Percentiles rank a stretch among this genome's conserved stretches.
These are phyloP conservation scores for Portunus trituberculatus DNA, from an alignment of 1,140 invertebrate species.

Conservation along the genomic window DNA sequence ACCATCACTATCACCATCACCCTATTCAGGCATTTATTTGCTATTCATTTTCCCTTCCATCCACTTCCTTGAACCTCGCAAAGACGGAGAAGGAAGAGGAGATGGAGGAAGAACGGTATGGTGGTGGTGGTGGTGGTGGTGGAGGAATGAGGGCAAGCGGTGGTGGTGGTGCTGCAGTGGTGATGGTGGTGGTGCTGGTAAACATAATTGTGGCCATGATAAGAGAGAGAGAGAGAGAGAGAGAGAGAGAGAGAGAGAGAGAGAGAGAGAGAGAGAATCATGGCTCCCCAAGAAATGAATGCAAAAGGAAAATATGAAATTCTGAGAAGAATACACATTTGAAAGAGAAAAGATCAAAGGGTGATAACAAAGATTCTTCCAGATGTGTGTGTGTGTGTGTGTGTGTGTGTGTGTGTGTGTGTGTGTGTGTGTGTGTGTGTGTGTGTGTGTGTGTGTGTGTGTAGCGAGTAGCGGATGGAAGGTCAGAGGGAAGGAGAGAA, in stretches of 20 bases:
- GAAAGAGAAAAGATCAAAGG: neutral
- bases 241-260: conserved; percentile 20
- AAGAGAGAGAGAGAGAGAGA: conserved; percentile 1
- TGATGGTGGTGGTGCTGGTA: too few relatives aligned
- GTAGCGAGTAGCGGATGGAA: too few relatives aligned
- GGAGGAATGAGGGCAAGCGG: too few relatives aligned
- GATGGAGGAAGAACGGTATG: neutral
- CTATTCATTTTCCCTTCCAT: neutral
- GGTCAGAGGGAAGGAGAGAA: too few relatives aligned
- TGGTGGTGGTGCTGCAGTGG: too few relatives aligned
- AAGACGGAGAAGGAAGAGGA: neutral
- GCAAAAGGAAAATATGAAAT: neutral
- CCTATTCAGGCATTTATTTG: neutral
- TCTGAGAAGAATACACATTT: neutral
- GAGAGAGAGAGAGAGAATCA: neutral
- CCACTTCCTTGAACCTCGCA: neutral
- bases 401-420: conserved; percentile 48
- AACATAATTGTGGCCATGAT: neutral
- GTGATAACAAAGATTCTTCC: neutral
- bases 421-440: conserved; percentile 52
- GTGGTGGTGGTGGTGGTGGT: too few relatives aligned
- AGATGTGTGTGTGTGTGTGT: conserved; percentile 30
- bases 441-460: neutral
- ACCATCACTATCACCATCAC: too few relatives aligned
- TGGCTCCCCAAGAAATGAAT: neutral